Base-by-base conservation (phyloP, 2,113 vertebrate genomes). In the Mustela lutreola region DNA sequence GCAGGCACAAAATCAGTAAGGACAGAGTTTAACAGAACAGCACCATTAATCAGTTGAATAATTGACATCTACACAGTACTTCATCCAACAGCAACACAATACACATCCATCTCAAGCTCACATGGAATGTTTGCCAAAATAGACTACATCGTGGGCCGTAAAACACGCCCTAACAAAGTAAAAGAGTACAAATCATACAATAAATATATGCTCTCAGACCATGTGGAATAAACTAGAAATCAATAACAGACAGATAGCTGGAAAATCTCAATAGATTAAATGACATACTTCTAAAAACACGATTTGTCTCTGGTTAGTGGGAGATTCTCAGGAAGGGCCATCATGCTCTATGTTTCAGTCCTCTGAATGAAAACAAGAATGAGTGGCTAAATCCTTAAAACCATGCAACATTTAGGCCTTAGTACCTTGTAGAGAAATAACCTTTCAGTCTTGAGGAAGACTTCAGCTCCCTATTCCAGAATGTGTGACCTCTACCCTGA, bases 231-330 rank as follows among this genome's bases (percentile, higher is more conserved):
- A 81, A 91, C 28, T 83, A 56, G 62, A 87, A 86, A 71, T 63
- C 19, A 39, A 18, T 73, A 86, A 58, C 31, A 82, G 70, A 90
- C 45, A 94, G 65, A 80, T 42, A 91, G 31, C 58, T 76, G 11
- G 33, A 58, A 83, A 87, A 60, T 91, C 48, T 87, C 65, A 81
- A 82, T 80, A 88, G 26, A 95, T 75, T 67, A 91, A 95, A 81
- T 58, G 86, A 86, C 11, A 95, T 6, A 70, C 22, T 67, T 91
- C 81, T 31, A 36, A 94, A 92, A 93, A 65, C 7, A 50, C 50
- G 80, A 67, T 67, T 24, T 87, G 28, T 83, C 31, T 58, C 75
- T 50, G 50, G 42, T 67, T 67, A 93, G 76, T 11, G 70, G 50
- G 53, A 83, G 42, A 9, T 53, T 88, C 58, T 91, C n/a, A 62